Conservation (phyloP, 2,888 invertebrate genomes). For the Acutogordius australiensis region DNA sequence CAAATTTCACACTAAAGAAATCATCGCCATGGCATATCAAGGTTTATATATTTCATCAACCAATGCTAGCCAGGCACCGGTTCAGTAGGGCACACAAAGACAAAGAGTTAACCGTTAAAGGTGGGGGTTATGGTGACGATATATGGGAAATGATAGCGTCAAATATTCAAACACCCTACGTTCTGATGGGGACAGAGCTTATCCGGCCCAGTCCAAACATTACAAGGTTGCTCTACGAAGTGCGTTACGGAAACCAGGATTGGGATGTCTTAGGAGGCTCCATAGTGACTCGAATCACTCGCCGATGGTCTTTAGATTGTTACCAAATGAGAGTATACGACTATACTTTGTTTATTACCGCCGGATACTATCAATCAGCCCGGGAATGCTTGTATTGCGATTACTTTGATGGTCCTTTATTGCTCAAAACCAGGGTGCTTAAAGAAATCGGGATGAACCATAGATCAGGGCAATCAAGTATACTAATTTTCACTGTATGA, state of each 20-base stretch:
- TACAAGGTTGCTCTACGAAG: neutral
- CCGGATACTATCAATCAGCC: conserved; percentile 19
- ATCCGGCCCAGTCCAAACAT: neutral
- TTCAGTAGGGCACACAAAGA: too few species aligned
- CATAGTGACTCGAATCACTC: neutral
- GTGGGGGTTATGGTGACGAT: too few species aligned
- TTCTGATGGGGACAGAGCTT: neutral
- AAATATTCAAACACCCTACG: neutral
- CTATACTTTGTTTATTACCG: conserved; percentile 18
- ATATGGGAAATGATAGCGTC: neutral
- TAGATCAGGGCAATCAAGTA: too few species aligned
- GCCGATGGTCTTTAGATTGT: conserved; percentile 15
- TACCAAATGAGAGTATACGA: conserved; percentile 18
- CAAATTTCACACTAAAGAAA: too few species aligned
- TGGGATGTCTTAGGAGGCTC: neutral
- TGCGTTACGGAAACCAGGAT: neutral
- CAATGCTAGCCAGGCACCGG: too few species aligned
- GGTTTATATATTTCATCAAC: too few species aligned
- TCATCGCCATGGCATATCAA: too few species aligned
- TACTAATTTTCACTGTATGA: too few species aligned
- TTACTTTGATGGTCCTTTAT: conserved; percentile 19
- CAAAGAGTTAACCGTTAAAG: too few species aligned
- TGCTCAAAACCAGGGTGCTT: conserved; percentile 18
- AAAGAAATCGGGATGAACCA: too few species aligned
- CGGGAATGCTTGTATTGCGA: conserved; percentile 21